Percentiles rank a stretch among this genome's conserved stretches.
These are phyloP conservation scores for Nomada ferruginata DNA, from an alignment of 2,888 invertebrate genomes.

Conservation along the genomic window DNA sequence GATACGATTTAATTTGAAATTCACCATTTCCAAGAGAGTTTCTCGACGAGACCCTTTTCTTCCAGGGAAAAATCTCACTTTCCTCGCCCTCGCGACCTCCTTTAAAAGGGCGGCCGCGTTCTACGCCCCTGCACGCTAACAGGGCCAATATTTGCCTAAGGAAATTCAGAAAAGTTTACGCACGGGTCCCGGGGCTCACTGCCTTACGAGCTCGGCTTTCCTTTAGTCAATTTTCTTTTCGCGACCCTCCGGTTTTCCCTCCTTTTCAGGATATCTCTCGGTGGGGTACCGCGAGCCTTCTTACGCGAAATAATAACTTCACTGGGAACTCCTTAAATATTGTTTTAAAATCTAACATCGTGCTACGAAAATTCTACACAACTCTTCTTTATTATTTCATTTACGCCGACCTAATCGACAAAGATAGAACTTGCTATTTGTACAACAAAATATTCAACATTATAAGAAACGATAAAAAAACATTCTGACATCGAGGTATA, in stretches of 20 bases:
- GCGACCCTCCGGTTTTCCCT: constrained; percentile 28
- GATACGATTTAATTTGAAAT: constrained; percentile 13
- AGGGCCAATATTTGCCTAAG: constrained; percentile 83
- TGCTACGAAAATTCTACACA: not conserved
- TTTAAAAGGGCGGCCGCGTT: constrained; percentile 21
- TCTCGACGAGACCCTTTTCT: not conserved
- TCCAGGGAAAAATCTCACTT: constrained; percentile 26
- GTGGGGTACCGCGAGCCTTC: constrained; percentile 1
- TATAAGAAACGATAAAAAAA: no score
- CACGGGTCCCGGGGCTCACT: constrained; percentile 76
- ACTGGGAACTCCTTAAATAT: not conserved
- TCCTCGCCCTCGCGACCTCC: constrained; percentile 13
- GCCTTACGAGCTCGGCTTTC: constrained; percentile 72
- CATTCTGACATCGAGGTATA: no score
- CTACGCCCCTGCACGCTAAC: constrained; percentile 66
- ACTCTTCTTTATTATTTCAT: no score
- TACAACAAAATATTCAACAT: no score
- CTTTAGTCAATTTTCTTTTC: constrained; percentile 75
- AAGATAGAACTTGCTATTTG: no score
- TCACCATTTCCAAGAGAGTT: not conserved
- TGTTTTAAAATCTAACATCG: not conserved
- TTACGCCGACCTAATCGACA: no score
- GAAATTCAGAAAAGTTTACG: constrained; percentile 83
- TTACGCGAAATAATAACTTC: constrained; percentile 30
- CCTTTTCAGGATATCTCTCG: constrained; percentile 15